These are phyloP conservation scores for Pandemis corylana DNA, from an alignment of 2,888 invertebrate species.

Conservation along the genomic window DNA sequence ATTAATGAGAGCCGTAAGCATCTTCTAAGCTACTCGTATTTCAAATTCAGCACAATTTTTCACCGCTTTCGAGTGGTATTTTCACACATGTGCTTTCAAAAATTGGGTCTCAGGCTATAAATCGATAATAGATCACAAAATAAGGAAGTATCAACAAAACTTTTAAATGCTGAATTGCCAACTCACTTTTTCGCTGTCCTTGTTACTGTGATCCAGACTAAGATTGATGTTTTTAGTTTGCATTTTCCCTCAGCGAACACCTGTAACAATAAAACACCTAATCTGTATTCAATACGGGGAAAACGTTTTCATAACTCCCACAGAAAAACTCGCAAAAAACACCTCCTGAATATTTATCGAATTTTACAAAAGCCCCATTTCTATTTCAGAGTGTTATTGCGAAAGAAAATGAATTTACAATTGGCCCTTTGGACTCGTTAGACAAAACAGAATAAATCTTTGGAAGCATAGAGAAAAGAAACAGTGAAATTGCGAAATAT, in stretches of 20 bases:
- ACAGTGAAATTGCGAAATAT: too few species aligned
- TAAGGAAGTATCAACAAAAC: too few species aligned
- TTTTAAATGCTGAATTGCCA: too few species aligned
- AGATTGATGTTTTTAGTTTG: slow-evolving; percentile 87
- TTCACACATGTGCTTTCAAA: too few species aligned
- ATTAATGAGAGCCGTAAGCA: too few species aligned
- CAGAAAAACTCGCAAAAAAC: slow-evolving; percentile 19
- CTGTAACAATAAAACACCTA: slow-evolving; percentile 56
- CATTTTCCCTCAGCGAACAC: slow-evolving; percentile 75
- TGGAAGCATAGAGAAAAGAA: not conserved
- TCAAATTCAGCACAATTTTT: too few species aligned
- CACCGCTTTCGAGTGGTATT: too few species aligned
- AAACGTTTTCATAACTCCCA: slow-evolving; percentile 35
- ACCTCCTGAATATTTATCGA: slow-evolving; percentile 35
- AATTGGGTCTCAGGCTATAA: too few species aligned
- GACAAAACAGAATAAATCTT: not conserved
- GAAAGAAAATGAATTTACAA: slow-evolving; percentile 8
- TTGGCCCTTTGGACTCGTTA: not conserved
- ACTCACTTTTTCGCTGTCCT: slow-evolving; percentile 54
- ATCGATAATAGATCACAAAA: too few species aligned
- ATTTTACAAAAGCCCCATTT: slow-evolving; percentile 11
- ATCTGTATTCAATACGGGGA: slow-evolving; percentile 35
- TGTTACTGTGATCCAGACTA: slow-evolving; percentile 79
- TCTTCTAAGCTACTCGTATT: too few species aligned
- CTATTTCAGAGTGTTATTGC: slow-evolving; percentile 16